Evolutionary conservation across 2,888 invertebrate species (phyloP), one percentile per base, ranked within the genome.

Genomic region (Saturnia japonica): DNA sequence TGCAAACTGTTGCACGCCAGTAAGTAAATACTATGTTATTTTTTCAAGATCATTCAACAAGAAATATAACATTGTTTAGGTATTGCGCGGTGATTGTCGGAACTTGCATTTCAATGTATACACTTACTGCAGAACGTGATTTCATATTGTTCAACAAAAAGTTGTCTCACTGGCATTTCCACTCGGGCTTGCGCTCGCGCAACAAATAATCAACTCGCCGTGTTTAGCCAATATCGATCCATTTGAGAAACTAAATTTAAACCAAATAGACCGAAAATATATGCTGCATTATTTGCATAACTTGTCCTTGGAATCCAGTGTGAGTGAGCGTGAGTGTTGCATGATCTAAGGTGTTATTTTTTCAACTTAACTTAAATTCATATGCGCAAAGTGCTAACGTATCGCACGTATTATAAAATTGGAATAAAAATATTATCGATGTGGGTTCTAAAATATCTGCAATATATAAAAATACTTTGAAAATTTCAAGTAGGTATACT

Each of bases 201-300:
- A 72, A 72, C 40, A 64, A 69, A 64, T 40, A 64, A 69, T 69
- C 66, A 72, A 70, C 54, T 70, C 42, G 40, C 42, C 68, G 68
- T 74, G 73, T 78, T 82, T 81, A 73, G 74, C 76, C 80, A 82
- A 84, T 78, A 75, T 71, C 71, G 70, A 74, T 72, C 72, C 69
- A 74, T 81, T 85, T 80, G 75, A 80, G 82, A 85, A 87, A 85
- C 77, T 78, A 78, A 79, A 81, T 82, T 78, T 74, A 82, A 77
- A 82, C 74, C 80, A 88, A 90, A 85, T 89, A 87, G 86, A 90
- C 86, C 87, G 88, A 80, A 82, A 88, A 87, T 82, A 85, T 81
- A 84, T 84, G 84, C 79, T 81, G 80, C 73, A 74, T 77, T 72
- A 82, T 87, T 87, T 86, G 83, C 85, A 81, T 81, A 83, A 83